Base-by-base conservation (phyloP, 2,888 invertebrate species). In the Cataglyphis cursor region DNA sequence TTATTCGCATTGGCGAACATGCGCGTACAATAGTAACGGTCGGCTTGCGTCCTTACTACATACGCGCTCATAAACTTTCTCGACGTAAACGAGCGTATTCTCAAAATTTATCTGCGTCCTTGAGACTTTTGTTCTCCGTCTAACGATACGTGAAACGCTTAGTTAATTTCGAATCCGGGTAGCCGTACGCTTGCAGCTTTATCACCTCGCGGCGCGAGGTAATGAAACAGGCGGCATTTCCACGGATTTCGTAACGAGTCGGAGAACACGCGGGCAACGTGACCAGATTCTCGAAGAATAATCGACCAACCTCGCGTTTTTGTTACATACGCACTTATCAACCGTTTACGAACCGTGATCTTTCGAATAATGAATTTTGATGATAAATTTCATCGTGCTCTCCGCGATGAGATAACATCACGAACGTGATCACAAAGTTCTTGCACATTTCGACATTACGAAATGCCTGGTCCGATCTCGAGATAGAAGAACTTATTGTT, bases 341-440 rank as follows among this genome's bases (percentile, higher is more conserved):
- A 31, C 57, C 64, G 68, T 72, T 75, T 80, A 84, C 81, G 81
- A 89, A 87, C 81, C 21, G 59, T 51, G 68, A 74, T 61, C 64
- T 74, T 84, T 66, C 18, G 54, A n/a, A n/a, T 51, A 51, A 51
- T 51, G 51, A 51, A 51, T 51, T 51, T 62, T 48, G 66, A 41
- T 62, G 48, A 81, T 82, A 90, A 86, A 83, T 86, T 62, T 80
- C 73, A 48, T 38, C 57, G 48, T 57, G 61, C 44, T 28, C 51
- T 51, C 72, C 64, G 57, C 12, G 62, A 61, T 54, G 4, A 38
- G 82, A 78, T 68, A 78, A 57, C 59, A 41, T 83, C 88, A 61
- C 41, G 48, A 9, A 61, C 66, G 12, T 15, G 44, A 24, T 62
- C 41, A 61, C 66, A 54, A 15, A 21, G 44, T 28, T 82, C 61